These are phyloP conservation scores for Anagrus nilaparvatae DNA, from an alignment of 1,140 invertebrate species.

Conservation along the genomic window DNA sequence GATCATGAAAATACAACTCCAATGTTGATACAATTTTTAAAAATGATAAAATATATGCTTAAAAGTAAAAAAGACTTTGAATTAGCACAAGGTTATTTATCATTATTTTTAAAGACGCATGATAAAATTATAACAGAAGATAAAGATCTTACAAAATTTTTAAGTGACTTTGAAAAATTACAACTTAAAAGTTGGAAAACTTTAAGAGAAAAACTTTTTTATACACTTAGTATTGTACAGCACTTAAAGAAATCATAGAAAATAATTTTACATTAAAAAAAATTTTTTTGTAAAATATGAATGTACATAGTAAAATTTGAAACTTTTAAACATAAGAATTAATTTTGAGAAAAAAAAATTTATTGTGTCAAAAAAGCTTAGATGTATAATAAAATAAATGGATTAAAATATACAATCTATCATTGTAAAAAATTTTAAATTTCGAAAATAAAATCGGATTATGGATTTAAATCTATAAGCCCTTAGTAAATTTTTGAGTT, in stretches of 20 bases:
- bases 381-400: no score
- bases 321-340: not conserved
- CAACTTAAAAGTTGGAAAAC: constrained; percentile 55
- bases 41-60: constrained; percentile 63
- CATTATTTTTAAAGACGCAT: constrained; percentile 82
- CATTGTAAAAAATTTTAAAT: no score
- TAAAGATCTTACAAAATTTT: constrained; percentile 43
- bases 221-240: constrained; percentile 67
- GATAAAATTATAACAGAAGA: constrained; percentile 51
- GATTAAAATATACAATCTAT: no score
- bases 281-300: not conserved
- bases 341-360: no score
- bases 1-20: constrained; percentile 56
- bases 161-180: constrained; percentile 48
- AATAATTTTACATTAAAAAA: no score
- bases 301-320: not conserved
- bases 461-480: no score
- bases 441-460: no score
- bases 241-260: constrained; percentile 58
- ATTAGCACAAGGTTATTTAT: constrained; percentile 84
- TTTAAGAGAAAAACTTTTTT: constrained; percentile 61
- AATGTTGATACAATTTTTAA: constrained; percentile 70
- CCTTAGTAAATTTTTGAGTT: no score
- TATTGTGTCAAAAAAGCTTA: no score
- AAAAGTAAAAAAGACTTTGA: constrained; percentile 78